Conservation (phyloP, 2,888 invertebrate genomes). For the Keiferia lycopersicella region DNA sequence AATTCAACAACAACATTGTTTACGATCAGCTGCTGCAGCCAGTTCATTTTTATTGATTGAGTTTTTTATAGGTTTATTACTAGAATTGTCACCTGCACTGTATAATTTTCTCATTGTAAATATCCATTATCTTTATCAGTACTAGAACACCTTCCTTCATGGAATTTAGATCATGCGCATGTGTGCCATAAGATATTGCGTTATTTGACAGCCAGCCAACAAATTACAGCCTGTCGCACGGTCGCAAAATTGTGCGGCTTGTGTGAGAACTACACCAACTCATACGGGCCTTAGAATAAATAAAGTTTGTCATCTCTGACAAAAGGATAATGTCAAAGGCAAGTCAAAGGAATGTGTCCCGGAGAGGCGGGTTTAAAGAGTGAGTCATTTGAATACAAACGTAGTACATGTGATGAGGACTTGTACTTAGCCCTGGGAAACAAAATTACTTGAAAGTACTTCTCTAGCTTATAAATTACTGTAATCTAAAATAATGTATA, state of each 20-base stretch:
- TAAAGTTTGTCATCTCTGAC: slow-evolving; percentile 16
- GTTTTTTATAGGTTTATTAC: neutral
- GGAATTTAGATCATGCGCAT: too few species aligned
- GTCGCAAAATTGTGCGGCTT: too few species aligned
- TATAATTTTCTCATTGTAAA: neutral
- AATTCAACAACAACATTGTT: slow-evolving; percentile 13
- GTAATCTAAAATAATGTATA: neutral
- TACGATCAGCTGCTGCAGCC: slow-evolving; percentile 10
- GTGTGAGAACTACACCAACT: too few species aligned
- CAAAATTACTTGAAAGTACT: neutral
- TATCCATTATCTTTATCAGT: neutral
- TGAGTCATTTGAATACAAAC: slow-evolving; percentile 26
- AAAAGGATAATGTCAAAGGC: slow-evolving; percentile 18
- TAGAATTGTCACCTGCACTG: slow-evolving; percentile 13
- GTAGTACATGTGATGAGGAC: neutral
- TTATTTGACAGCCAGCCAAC: too few species aligned
- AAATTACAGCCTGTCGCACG: too few species aligned
- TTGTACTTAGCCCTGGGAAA: neutral
- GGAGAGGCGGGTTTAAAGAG: neutral
- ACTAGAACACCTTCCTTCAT: neutral
- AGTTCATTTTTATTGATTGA: slow-evolving; percentile 1
- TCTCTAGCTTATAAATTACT: slow-evolving; percentile 1
- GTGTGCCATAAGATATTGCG: too few species aligned
- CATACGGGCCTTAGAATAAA: neutral
- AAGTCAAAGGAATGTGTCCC: neutral